Evolutionary conservation across 2,888 invertebrate genomes (phyloP), one percentile per base, ranked within the genome.

Genomic region (Linyphia triangularis): DNA sequence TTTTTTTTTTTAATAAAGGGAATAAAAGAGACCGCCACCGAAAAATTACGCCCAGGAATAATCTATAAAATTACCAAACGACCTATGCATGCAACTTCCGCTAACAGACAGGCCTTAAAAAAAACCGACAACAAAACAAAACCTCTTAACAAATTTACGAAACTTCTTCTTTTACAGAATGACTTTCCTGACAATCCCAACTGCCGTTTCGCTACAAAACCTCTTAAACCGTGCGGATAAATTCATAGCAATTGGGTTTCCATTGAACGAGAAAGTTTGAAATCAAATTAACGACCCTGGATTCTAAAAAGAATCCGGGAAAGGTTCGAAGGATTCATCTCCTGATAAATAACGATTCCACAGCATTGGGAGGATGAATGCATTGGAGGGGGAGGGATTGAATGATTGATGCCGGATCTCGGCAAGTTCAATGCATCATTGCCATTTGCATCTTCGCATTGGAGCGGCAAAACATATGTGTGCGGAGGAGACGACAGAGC

Each of bases 381-480:
- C 51, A n/a, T 51, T 16, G 13, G 13, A 51, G n/a, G n/a, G n/a
- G 51, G 51, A 10, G 77, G 77, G 33, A 24, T 37, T 5, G 26
- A 24, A 63, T 77, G 77, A 77, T 77, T 33, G 61, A 77, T 77
- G 63, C n/a, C 5, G 26, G 24, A 30, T 59, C 33, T 61, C 61
- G 37, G 37, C 57, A 24, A n/a, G 57, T 51, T 69, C 82, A 28
- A 82, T 82, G 82, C 59, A 82, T 82, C 82, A 72, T 61, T 72
- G 82, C 82, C 82, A 72, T 82, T 72, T 82, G 59, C 82, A 82
- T 72, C 61, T 37, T 24, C 13, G 24, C 69, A 37, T 72, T 72
- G 61, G 82, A 82, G 82, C 59, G 59, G 37, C 82, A 82, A 82
- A 82, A 82, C 82, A 82, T 82, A 82, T 82, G 82, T 82, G 82